These are phyloP conservation scores for Cephalopachus bancanus DNA, from an alignment of 2,797 vertebrate genomes.

Conservation along the genomic window DNA sequence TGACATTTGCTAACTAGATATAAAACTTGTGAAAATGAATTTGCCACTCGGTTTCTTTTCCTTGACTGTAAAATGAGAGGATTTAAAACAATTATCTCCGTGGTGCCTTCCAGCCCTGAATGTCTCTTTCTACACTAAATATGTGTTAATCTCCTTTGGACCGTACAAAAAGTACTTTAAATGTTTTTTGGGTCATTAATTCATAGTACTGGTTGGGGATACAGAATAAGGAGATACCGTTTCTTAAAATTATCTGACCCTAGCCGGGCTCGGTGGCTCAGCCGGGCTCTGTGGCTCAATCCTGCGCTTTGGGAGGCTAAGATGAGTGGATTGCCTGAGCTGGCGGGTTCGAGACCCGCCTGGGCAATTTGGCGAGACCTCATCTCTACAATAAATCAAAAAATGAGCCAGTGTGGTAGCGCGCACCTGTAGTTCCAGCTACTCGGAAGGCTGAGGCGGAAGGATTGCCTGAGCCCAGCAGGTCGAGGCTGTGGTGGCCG, in stretches of 20 bases:
- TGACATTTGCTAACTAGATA: constrained; percentile 44
- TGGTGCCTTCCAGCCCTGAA: constrained; percentile 15
- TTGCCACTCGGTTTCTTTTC: constrained; percentile 28
- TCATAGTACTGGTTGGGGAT: not conserved
- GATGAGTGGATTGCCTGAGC: no score
- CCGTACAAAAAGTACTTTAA: constrained; percentile 25
- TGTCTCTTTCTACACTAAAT: constrained; percentile 54
- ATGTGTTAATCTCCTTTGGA: constrained; percentile 22
- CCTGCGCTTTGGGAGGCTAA: no score
- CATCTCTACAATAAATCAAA: no score
- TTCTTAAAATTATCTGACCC: constrained; percentile 47
- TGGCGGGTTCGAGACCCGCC: no score
- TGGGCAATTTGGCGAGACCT: no score
- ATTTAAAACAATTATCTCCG: constrained; percentile 25
- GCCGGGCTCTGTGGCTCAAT: no score
- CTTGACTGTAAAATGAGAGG: constrained; percentile 61
- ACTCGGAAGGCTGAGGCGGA: no score
- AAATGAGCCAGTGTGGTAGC: no score
- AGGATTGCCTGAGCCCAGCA: no score
- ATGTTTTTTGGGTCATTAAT: constrained; percentile 46
- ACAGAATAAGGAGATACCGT: not conserved
- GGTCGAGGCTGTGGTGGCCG: no score
- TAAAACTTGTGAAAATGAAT: constrained; percentile 27
- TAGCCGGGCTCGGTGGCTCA: no score
- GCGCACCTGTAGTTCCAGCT: no score